phyloP scores from a whole-genome alignment of 1,140 invertebrate species.

The Oryzaephilus surinamensis region DNA sequence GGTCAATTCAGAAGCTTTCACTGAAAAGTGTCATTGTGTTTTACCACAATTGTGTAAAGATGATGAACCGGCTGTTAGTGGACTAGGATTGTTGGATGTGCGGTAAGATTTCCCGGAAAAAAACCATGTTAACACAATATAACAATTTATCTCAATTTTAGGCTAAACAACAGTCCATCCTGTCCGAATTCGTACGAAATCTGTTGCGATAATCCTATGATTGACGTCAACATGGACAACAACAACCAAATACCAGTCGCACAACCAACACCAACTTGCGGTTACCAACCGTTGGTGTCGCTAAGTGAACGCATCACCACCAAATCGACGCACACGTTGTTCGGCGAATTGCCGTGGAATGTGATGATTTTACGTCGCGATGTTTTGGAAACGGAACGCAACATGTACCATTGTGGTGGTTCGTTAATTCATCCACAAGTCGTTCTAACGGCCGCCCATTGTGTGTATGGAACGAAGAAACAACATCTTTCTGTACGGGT shows the following conservation, averaged over 20 bases:
- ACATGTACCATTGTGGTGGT: constrained; percentile 44
- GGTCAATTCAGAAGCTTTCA: too few species aligned
- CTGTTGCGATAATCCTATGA: constrained; percentile 13
- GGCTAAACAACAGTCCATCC: too few species aligned
- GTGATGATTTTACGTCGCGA: constrained; percentile 12
- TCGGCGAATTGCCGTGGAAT: constrained; percentile 23
- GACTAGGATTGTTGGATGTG: constrained; percentile 10
- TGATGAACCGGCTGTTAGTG: constrained; percentile 6
- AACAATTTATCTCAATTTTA: neutral
- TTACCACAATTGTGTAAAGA: constrained; percentile 7
- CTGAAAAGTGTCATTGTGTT: constrained; percentile 8
- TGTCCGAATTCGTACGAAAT: constrained; percentile 17
- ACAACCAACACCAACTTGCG: too few species aligned
- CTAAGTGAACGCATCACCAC: constrained; percentile 60
- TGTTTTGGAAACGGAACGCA: constrained; percentile 39
- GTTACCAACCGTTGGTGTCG: constrained; percentile 55
- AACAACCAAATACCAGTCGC: neutral
- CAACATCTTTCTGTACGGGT: constrained; percentile 33
- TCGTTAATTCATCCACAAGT: constrained; percentile 42
- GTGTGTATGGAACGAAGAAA: constrained; percentile 29
- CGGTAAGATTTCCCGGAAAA: constrained; percentile 7
- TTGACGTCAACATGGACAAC: neutral
- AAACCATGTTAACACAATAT: constrained; percentile 5
- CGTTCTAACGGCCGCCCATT: constrained; percentile 54
- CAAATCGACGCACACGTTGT: constrained; percentile 41